Evolutionary conservation across 2,888 invertebrate species (phyloP), one percentile per base, ranked within the genome.

Genomic region (Cephus rjabovi): DNA sequence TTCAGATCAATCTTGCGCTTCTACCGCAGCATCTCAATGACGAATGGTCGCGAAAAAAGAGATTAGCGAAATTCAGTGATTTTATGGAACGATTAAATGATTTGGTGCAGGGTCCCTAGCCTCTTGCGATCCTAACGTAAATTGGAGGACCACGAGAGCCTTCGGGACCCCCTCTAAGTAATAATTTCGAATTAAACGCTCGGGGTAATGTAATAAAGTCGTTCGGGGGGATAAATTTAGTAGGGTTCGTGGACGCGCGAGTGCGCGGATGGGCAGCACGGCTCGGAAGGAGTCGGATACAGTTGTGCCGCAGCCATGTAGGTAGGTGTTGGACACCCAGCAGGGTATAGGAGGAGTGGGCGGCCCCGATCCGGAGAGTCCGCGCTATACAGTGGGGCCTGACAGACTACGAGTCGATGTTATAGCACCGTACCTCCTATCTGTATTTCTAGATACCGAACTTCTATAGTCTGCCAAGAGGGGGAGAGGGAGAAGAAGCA

Each of bases 321-420:
- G 90, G 90, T 90, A 90, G 90, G 90, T 90, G 90, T 90, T 86
- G 90, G 90, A 90, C 90, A 90, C 90, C 89, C 90, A 90, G 90
- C 90, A 87, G 90, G 90, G 87, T 88, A 87, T 85, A 87, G 33
- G 79, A 81, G 86, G 87, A 89, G 90, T 89, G 89, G 90, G 90
- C 89, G 90, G 88, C 87, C 84, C 87, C 71, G 71, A 82, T 86
- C 86, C 85, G 71, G 76, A 77, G 40, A 74, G 71, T 69, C 80
- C 83, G 83, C 84, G 83, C 81, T 80, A 82, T 81, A 71, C 71
- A 83, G 83, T 81, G 86, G 87, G 80, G 83, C 84, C 84, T 84
- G 86, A 82, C 81, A 37, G 77, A 76, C 79, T 68, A 77, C 83
- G 81, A 80, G 77, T 73, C 75, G 70, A 76, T 85, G 85, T 86